Evolutionary conservation across 2,888 invertebrate species (phyloP), one percentile per base, ranked within the genome.

Genomic region (Ophion ellenae): DNA sequence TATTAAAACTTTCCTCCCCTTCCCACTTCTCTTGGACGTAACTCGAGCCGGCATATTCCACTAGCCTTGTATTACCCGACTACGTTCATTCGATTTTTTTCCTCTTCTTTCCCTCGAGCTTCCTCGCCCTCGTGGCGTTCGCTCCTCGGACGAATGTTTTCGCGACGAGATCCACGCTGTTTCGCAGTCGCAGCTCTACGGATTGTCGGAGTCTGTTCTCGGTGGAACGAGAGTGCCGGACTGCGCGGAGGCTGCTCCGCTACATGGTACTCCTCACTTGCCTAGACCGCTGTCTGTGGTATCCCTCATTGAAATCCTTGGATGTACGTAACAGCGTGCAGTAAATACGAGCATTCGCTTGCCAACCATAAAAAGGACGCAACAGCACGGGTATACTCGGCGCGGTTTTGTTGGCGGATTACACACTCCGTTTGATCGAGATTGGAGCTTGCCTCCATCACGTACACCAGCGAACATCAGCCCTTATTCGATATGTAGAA

Each of bases 311-410:
- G 86, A 84, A 84, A 82, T 84, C 77, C 79, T 74, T 75, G 28
- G 36, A 57, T 76, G 75, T 74, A 67, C 79, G 66, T 74, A 85
- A 74, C 81, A 70, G 59, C 53, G 73, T 53, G 59, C 66, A 81
- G 86, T 77, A 86, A 88, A 88, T 86, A 85, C 87, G 88, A 85
- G 86, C 84, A 88, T 88, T 89, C 88, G 86, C 76, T 69, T 63
- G 69, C 47, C 69, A 75, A 78, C 83, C 84, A 84, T 89, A 88
- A 88, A 89, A 88, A 89, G 84, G 40, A 86, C 78, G 81, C 81
- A 89, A 88, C 83, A 82, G 75, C 88, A 78, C 84, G 84, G 82
- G 84, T 32, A 86, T 84, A 88, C 85, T 81, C 83, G 77, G 79
- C 84, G 75, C 73, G 81, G 81, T 87, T 88, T 86, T 85, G 85